Conservation (phyloP, 2,113 vertebrate species). For the Motacilla alba region DNA sequence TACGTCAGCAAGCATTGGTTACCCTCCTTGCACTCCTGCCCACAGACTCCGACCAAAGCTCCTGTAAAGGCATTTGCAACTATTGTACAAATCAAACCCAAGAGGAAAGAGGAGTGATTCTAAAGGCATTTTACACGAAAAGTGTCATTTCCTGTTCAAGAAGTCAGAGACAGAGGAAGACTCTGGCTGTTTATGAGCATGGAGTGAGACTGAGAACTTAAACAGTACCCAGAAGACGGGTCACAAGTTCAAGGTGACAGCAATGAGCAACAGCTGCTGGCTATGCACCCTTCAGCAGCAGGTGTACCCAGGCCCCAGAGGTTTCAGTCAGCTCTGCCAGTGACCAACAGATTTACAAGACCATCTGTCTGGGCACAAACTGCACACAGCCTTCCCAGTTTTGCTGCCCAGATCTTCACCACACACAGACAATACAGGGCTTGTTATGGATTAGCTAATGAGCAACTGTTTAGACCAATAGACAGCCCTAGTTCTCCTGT, state of each 20-base stretch:
- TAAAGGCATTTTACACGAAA: not conserved
- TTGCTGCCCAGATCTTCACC: constrained; percentile 5
- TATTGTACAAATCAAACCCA: not conserved
- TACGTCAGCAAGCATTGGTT: not conserved
- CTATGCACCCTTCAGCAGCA: constrained; percentile 19
- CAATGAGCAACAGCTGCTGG: constrained; percentile 37
- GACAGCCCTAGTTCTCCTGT: not conserved
- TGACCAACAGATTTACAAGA: constrained; percentile 9
- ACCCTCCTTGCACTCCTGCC: not conserved
- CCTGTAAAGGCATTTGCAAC: not conserved
- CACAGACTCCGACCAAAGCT: not conserved
- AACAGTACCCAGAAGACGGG: not conserved
- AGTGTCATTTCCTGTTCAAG: not conserved
- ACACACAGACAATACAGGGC: constrained; percentile 12
- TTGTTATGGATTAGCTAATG: constrained; percentile 46
- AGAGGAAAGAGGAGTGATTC: not conserved
- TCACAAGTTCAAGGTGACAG: constrained; percentile 59
- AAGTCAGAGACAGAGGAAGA: not conserved
- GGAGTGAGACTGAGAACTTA: not conserved
- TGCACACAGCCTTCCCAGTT: not conserved
- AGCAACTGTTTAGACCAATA: constrained; percentile 33
- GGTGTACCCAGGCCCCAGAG: constrained; percentile 45
- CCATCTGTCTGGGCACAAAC: constrained; percentile 39
- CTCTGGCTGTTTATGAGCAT: not conserved
- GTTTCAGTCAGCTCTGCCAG: constrained; percentile 31